Evolutionary conservation across 2,797 vertebrate genomes (phyloP).

Genomic region (Varecia variegata): DNA sequence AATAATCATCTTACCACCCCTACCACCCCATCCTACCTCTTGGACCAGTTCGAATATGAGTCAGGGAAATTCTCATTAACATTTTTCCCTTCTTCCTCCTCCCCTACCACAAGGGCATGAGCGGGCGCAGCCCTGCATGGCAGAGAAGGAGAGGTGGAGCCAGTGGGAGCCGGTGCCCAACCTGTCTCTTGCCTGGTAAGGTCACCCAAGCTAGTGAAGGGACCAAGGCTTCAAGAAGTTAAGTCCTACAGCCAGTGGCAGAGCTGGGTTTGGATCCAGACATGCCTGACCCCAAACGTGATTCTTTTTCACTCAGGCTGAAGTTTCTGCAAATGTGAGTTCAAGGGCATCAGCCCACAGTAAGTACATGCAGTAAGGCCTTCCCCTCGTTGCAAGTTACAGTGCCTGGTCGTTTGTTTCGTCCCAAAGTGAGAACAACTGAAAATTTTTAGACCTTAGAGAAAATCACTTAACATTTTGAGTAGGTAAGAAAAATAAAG

Average conservation of each 20-base stretch:
- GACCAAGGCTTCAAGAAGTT: background rate
- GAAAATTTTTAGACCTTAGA: background rate
- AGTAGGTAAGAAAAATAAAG: background rate
- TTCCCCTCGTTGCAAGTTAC: background rate
- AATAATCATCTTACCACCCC: too few relatives aligned
- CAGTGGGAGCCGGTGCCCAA: background rate
- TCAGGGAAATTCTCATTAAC: conserved; percentile 40
- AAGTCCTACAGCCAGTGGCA: background rate
- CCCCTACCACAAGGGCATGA: background rate
- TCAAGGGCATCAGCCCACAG: background rate
- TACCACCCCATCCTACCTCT: too few relatives aligned
- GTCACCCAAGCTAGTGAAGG: background rate
- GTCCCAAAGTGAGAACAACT: background rate
- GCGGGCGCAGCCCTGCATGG: background rate
- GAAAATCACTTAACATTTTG: background rate
- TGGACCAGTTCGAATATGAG: conserved; percentile 51
- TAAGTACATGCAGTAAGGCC: accelerated
- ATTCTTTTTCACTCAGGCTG: background rate
- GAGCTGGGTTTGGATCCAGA: background rate
- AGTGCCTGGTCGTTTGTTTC: background rate
- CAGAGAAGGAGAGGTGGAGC: background rate
- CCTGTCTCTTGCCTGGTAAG: background rate
- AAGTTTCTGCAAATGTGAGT: background rate
- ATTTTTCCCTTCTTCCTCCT: conserved; percentile 20
- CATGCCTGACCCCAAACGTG: background rate